A percentile compares a stretch with the other conserved stretches of the same genome.
phyloP scores from a whole-genome alignment of 2,888 invertebrate species.

The Pediacus dermestoides region DNA sequence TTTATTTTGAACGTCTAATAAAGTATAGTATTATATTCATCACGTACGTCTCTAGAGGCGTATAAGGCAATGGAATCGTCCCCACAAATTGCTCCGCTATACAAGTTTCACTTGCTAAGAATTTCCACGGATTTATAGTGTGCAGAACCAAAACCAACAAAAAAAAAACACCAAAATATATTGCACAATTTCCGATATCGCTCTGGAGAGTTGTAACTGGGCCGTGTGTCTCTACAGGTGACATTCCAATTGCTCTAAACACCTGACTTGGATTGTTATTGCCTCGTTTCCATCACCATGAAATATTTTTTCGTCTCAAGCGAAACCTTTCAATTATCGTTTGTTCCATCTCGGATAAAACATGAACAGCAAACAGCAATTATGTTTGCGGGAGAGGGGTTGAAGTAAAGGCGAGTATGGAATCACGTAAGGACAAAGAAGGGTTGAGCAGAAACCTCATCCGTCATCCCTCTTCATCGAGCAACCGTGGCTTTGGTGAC shows the following conservation, averaged over 20 bases:
- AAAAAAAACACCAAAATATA: constrained; percentile 45
- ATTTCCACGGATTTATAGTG: constrained; percentile 40
- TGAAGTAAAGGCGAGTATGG: background rate
- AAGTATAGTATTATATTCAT: too few species aligned
- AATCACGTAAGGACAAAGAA: constrained; percentile 24
- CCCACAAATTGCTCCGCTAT: constrained; percentile 44
- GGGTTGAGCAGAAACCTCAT: constrained; percentile 36
- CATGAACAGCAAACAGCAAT: constrained; percentile 6
- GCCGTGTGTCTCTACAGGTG: constrained; percentile 40
- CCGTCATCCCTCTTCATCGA: constrained; percentile 44
- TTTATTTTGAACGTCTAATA: too few species aligned
- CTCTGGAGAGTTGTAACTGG: constrained; percentile 36
- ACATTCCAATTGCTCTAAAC: constrained; percentile 41
- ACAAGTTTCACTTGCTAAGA: constrained; percentile 44
- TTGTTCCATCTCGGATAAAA: background rate
- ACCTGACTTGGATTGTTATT: constrained; percentile 42
- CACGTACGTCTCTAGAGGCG: constrained; percentile 20
- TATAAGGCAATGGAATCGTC: constrained; percentile 33
- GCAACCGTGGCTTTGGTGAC: constrained; percentile 44
- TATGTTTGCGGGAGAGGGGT: constrained; percentile 3
- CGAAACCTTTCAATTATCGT: too few species aligned
- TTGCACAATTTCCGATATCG: constrained; percentile 35
- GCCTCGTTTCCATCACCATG: too few species aligned
- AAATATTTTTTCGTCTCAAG: too few species aligned
- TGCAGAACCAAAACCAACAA: too few species aligned